Evolutionary conservation across 2,113 vertebrate genomes (phyloP), one percentile per base, ranked within the genome.

Genomic region (Pygoscelis adeliae): DNA sequence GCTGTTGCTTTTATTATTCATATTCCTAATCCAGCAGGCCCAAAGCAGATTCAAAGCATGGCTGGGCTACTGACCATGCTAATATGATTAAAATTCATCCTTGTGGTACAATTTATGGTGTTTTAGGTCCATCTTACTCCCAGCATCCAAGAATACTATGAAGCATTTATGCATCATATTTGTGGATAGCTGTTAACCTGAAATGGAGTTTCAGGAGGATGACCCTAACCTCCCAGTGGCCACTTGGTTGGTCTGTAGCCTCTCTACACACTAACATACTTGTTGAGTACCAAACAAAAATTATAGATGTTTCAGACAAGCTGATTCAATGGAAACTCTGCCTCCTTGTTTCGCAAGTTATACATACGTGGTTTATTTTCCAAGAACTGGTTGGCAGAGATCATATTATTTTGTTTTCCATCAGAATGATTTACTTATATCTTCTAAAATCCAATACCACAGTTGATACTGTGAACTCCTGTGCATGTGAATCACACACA

Each of bases 341-440:
- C 72, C 69, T 94, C 30, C 55, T 87, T 6, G 5, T 82, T 92
- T 87, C 86, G 89, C 67, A 81, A 87, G 29, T 58, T 74, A 6
- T 58, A 56, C 72, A 61, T 10, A 19, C 32, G 55, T 21, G 11
- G 59, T 47, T 96, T 90, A n/a, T 94, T 96, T 97, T 92, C 86
- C 72, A 91, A 63, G 79, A 94, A 89, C 29, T 87, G 23, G 1
- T 69, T 95, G 94, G 76, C 86, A 74, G 29, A 78, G 16, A 63
- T 52, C 1, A 8, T 36, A 27, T 63, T 86, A 30, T 86, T 96
- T 90, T 88, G 76, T 92, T 95, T 93, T 92, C n/a, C 34, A 63
- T n/a, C 50, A 73, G 76, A 86, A 63, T 59, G 58, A 83, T 93
- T 90, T 81, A 53, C 42, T 92, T 81, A 17, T 6, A 49, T 10